A percentile compares a stretch with the other conserved stretches of the same genome.
Conservation (phyloP, 2,797 vertebrate species). For the Mus minutoides region DNA sequence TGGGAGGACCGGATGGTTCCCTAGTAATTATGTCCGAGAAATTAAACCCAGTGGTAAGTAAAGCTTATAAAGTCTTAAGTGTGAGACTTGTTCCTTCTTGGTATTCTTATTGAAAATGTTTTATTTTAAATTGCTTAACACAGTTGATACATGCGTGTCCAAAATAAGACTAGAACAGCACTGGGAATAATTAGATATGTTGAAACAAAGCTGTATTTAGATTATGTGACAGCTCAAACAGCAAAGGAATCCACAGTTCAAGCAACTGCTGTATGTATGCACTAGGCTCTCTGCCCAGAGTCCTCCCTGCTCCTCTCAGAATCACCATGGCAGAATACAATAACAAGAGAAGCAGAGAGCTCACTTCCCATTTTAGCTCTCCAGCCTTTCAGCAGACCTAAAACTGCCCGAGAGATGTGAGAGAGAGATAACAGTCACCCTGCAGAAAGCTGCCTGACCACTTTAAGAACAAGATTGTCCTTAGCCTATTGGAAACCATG, state of each 20-base stretch:
- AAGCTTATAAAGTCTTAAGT: conserved; percentile 23
- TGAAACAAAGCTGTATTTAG: conserved; percentile 68
- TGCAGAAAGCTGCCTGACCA: conserved; percentile 8
- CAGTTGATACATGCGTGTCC: conserved; percentile 43
- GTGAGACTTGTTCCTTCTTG: conserved; percentile 28
- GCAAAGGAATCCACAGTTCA: conserved; percentile 68
- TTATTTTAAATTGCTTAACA: conserved; percentile 55
- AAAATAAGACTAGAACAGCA: conserved; percentile 65
- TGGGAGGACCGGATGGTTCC: conserved; percentile 98
- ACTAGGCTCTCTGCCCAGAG: not conserved
- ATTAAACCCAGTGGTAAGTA: conserved; percentile 96
- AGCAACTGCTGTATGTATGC: conserved; percentile 59
- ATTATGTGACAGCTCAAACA: conserved; percentile 62
- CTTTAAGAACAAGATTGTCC: conserved; percentile 34
- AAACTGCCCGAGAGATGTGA: conserved; percentile 57
- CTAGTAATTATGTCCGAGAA: conserved; percentile 99
- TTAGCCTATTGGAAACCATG: not conserved
- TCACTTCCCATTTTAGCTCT: conserved; percentile 68
- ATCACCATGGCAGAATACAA: conserved; percentile 59
- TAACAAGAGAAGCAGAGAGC: conserved; percentile 66
- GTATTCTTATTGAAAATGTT: conserved; percentile 58
- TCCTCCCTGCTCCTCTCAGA: conserved; percentile 35
- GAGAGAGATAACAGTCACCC: conserved; percentile 39
- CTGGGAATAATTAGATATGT: conserved; percentile 63
- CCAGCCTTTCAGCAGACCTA: conserved; percentile 44